Evolutionary conservation across 2,113 vertebrate species (phyloP), one percentile per base, ranked within the genome.

Genomic region (Cromileptes altivelis): DNA sequence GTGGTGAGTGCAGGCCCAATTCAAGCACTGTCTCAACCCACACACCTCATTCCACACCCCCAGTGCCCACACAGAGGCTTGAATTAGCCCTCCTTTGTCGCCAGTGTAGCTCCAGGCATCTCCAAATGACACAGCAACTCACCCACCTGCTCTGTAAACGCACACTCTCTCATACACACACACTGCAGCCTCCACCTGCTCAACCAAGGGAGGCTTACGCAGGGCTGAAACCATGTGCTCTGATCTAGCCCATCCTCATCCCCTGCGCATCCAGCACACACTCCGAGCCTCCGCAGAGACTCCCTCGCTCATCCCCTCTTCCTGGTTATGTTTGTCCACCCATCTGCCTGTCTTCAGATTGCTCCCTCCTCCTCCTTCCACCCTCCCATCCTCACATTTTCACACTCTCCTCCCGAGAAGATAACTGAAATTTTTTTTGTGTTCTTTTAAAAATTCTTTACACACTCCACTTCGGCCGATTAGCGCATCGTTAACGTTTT

Each of bases 161-260:
- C 85, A 68, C 75, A 81, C 73, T 6, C 64, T 15, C 64, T 4
- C 14, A 72, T 14, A 60, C 56, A 50, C 69, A 68, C 78, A 67
- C 60, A 10, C 67, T 18, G 61, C 71, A 68, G 63, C 64, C 57
- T 78, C 82, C 91, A 89, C 90, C 87, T 80, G 89, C 88, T 58
- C 65, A 74, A 85, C 79, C 42, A 45, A 87, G 92, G 89, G 90
- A 89, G 85, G 82, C 80, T 86, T 58, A 73, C 19, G 40, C 81
- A 25, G 80, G 55, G 18, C 53, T 52, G 55, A 47, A 80, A 87
- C 76, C 75, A 52, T 78, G 89, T 82, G 82, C 81, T 86, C 50
- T 77, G 56, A 84, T 81, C 73, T 79, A 69, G 55, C 70, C 86
- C 72, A 62, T 83, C 63, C 64, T 70, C 65, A 23, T 81, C 70